These are phyloP conservation scores for Andrena bucephala DNA, from an alignment of 2,888 invertebrate species.

Conservation along the genomic window DNA sequence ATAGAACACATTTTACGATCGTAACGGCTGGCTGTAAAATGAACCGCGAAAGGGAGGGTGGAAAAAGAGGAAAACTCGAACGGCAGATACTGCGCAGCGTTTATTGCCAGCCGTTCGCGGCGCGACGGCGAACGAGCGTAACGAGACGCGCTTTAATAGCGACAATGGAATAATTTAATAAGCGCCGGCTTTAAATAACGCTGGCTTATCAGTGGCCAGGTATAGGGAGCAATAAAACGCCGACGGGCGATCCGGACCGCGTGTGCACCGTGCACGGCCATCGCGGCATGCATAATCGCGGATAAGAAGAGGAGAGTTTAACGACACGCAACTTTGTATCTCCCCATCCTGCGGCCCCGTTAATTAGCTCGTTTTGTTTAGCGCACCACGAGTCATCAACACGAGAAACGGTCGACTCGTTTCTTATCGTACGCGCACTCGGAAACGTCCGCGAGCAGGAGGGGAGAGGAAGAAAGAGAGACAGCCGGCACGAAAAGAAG, in stretches of 20 bases:
- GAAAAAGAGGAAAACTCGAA: not conserved
- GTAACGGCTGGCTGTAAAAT: constrained; percentile 1
- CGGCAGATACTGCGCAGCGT: not conserved
- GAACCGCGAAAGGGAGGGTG: not conserved
- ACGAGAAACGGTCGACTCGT: constrained; percentile 3
- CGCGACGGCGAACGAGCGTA: not conserved
- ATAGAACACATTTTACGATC: constrained; percentile 39
- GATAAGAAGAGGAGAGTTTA: constrained; percentile 30
- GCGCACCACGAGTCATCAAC: constrained; percentile 36
- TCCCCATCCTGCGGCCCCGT: constrained; percentile 12
- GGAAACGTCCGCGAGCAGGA: not conserved
- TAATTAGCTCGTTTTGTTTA: constrained; percentile 57
- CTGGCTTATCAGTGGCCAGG: not conserved
- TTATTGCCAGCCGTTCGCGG: constrained; percentile 19
- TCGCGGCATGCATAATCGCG: constrained; percentile 6
- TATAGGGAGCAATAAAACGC: constrained; percentile 6
- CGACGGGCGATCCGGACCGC: not conserved
- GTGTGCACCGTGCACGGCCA: not conserved
- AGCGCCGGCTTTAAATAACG: constrained; percentile 12
- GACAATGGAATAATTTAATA: constrained; percentile 32
- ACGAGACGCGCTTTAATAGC: constrained; percentile 10
- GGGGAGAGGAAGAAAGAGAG: not conserved
- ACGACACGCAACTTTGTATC: constrained; percentile 30
- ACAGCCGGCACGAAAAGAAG: not conserved
- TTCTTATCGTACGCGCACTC: not conserved